Evolutionary conservation across 2,888 invertebrate species (phyloP).

Genomic region (Heliconius hortense): DNA sequence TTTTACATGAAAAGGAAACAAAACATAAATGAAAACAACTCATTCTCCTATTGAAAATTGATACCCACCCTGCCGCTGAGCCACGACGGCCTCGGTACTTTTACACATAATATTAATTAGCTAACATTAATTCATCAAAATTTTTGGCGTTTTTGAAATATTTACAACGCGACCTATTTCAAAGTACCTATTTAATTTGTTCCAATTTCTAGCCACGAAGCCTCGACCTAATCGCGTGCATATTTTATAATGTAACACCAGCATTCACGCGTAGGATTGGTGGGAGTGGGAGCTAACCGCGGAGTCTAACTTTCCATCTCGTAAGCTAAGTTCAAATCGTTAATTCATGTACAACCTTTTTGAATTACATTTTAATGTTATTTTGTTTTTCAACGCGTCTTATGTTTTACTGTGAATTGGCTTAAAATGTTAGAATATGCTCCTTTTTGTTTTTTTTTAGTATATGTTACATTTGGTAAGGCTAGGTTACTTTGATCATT

Average conservation of each 20-base stretch:
- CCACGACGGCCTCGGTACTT: too few relatives aligned
- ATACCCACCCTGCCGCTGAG: too few relatives aligned
- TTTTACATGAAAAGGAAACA: too few relatives aligned
- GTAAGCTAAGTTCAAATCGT: slow-evolving; percentile 15
- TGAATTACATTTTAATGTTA: slow-evolving; percentile 15
- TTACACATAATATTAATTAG: too few relatives aligned
- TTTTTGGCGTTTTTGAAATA: background rate
- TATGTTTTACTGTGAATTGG: background rate
- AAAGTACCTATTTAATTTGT: slow-evolving; percentile 7
- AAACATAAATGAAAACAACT: too few relatives aligned
- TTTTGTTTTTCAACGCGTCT: background rate
- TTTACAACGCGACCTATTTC: slow-evolving; percentile 11
- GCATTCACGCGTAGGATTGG: slow-evolving; percentile 24
- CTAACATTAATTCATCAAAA: background rate
- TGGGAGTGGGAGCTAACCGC: slow-evolving; percentile 31
- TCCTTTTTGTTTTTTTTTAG: too few relatives aligned
- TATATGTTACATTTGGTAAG: too few relatives aligned
- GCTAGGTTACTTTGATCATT: too few relatives aligned
- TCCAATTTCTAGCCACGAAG: slow-evolving; percentile 24
- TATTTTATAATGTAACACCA: slow-evolving; percentile 36
- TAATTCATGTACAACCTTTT: background rate
- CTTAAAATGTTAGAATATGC: background rate
- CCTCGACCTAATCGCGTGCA: slow-evolving; percentile 20
- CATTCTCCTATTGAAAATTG: too few relatives aligned
- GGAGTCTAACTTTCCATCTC: slow-evolving; percentile 17